phyloP scores from a whole-genome alignment of 2,797 vertebrate genomes.

The Crypturellus tataupa region DNA sequence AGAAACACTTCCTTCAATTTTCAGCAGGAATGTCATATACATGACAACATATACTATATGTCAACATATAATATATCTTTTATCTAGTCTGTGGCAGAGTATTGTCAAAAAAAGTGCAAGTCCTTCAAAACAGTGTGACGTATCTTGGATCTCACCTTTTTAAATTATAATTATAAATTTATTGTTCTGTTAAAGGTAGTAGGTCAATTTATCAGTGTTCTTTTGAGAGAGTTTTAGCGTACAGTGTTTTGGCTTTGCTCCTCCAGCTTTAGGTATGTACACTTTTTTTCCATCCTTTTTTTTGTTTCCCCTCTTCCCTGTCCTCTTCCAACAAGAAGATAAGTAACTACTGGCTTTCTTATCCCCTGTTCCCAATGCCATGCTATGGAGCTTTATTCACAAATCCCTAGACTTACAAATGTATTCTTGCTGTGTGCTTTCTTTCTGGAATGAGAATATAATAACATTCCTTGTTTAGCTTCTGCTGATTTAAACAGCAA shows the following conservation, averaged over 20 bases:
- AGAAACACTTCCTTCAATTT: background rate
- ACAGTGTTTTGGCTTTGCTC: background rate
- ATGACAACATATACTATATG: background rate
- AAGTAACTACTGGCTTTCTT: background rate
- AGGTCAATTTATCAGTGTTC: background rate
- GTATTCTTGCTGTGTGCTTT: background rate
- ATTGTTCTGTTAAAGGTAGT: background rate
- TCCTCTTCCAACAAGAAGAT: background rate
- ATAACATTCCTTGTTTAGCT: slow-evolving; percentile 5
- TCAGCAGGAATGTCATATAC: background rate
- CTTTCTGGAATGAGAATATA: background rate
- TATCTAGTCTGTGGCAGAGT: background rate
- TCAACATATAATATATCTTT: background rate
- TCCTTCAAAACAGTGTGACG: background rate
- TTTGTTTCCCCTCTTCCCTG: background rate
- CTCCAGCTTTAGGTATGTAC: background rate
- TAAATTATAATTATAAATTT: background rate
- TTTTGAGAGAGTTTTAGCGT: background rate
- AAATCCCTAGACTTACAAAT: background rate
- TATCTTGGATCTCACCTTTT: background rate
- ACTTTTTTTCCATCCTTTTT: background rate
- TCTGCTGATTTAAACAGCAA: slow-evolving; percentile 42
- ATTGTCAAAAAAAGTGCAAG: background rate
- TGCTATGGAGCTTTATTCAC: background rate
- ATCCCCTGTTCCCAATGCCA: background rate